phyloP scores from a whole-genome alignment of 1,140 invertebrate genomes.

The Aphelinus certus region DNA sequence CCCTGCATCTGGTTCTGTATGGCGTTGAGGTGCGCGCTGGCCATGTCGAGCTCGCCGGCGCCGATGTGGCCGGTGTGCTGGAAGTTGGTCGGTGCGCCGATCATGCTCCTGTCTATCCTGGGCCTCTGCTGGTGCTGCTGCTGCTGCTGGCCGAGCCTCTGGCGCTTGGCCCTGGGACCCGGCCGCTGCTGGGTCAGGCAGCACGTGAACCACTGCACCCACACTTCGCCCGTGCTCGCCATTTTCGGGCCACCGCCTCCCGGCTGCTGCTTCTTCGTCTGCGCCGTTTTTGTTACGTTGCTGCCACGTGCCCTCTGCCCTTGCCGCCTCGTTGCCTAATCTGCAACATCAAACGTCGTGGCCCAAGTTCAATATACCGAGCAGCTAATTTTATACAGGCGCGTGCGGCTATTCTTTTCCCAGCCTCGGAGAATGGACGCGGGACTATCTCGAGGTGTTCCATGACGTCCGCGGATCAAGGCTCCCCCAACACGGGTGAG shows the following conservation, averaged over 20 bases:
- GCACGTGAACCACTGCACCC: slow-evolving; percentile 87
- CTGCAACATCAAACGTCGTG: no score
- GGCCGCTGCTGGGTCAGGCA: slow-evolving; percentile 78
- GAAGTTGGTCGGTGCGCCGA: slow-evolving; percentile 90
- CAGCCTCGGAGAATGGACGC: no score
- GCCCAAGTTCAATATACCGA: no score
- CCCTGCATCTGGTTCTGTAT: slow-evolving; percentile 89
- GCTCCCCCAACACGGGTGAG: no score
- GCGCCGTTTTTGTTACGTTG: slow-evolving; percentile 16
- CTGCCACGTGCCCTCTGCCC: not conserved
- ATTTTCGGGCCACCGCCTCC: slow-evolving; percentile 59
- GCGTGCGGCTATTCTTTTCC: no score
- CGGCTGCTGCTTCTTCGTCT: slow-evolving; percentile 12
- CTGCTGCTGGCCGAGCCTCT: slow-evolving; percentile 64
- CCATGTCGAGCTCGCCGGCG: slow-evolving; percentile 85
- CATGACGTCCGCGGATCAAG: no score
- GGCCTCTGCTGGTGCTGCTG: slow-evolving; percentile 65
- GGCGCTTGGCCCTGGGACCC: slow-evolving; percentile 71
- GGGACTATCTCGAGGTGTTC: no score
- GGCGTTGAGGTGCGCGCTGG: slow-evolving; percentile 76
- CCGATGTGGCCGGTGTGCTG: slow-evolving; percentile 91
- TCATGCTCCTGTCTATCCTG: slow-evolving; percentile 88
- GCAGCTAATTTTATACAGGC: no score
- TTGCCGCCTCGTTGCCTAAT: no score
- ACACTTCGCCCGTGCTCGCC: slow-evolving; percentile 79